Evolutionary conservation across 2,797 vertebrate genomes (phyloP), one percentile per base, ranked within the genome.

Genomic region (Pantherophis vulpinus): DNA sequence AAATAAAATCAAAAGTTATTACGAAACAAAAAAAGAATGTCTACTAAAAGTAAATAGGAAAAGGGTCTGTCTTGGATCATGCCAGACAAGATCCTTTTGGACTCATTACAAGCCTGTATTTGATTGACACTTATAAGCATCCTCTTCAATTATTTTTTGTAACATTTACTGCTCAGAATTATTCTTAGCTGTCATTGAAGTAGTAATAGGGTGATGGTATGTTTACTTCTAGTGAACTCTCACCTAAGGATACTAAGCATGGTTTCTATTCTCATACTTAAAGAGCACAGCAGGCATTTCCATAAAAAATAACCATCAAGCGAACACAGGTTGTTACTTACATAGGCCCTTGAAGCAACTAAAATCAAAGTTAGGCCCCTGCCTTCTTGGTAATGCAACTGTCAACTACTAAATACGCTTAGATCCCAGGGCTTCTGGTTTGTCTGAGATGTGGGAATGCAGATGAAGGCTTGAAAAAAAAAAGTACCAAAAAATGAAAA

Each of bases 401-500:
- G 29, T 2, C 29, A 63, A 83, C 74, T 74, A 25, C 3, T n/a
- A 11, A n/a, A 63, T 23, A 13, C 18, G 16, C 12, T 83, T 55
- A 61, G 70, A 25, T 51, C 61, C 4, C 6, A 3, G 25, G 12
- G 18, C 42, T 29, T 27, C 12, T n/a, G 37, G 16, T n/a, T 60
- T 58, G 2, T 54, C 54, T 27, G 12, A 61, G 42, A n/a, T 27
- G 56, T 88, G 37, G 27, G 32, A 88, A 42, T 42, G 29, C 54
- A 14, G 63, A 5, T 54, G 63, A 42, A n/a, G 54, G 54, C 32
- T 51, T 92, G 56, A 42, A 42, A 90, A 74, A 66, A n/a, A 93
- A 96, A 92, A 13, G 70, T 89, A 25, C 16, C 70, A 47, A 91
- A 91, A 94, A 94, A 90, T 58, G 51, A 51, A n/a, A 51, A n/a